Evolutionary conservation across 2,797 vertebrate species (phyloP).

Genomic region (Argyrosomus regius): DNA sequence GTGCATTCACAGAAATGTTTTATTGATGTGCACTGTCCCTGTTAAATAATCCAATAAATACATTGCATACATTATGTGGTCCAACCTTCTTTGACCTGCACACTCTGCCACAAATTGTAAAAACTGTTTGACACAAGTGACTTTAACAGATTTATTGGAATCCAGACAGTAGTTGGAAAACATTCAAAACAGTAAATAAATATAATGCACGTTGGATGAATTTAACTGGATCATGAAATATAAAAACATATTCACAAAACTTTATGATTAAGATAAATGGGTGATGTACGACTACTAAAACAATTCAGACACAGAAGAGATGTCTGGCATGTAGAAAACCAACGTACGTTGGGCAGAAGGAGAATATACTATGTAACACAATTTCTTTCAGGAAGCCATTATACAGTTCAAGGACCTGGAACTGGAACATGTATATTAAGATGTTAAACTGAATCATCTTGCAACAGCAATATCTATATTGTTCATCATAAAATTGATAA

Average conservation of each 20-base stretch:
- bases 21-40: too few relatives aligned
- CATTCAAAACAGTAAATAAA: slow-evolving; percentile 64
- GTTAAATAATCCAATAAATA: too few relatives aligned
- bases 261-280: not conserved
- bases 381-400: not conserved
- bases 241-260: not conserved
- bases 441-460: not conserved
- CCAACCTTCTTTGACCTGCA: too few relatives aligned
- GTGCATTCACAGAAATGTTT: too few relatives aligned
- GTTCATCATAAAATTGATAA: not conserved
- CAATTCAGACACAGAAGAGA: not conserved
- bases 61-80: too few relatives aligned
- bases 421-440: not conserved
- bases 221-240: slow-evolving; percentile 31
- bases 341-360: not conserved
- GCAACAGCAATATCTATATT: not conserved
- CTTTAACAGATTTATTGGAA: slow-evolving; percentile 66
- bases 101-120: not conserved
- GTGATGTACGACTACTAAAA: not conserved
- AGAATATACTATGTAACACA: not conserved
- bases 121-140: not conserved
- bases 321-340: not conserved
- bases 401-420: not conserved
- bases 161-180: slow-evolving; percentile 20
- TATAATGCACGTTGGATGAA: slow-evolving; percentile 8